Base-by-base conservation (phyloP, 1,140 invertebrate genomes). In the Pteromalus puparum region DNA sequence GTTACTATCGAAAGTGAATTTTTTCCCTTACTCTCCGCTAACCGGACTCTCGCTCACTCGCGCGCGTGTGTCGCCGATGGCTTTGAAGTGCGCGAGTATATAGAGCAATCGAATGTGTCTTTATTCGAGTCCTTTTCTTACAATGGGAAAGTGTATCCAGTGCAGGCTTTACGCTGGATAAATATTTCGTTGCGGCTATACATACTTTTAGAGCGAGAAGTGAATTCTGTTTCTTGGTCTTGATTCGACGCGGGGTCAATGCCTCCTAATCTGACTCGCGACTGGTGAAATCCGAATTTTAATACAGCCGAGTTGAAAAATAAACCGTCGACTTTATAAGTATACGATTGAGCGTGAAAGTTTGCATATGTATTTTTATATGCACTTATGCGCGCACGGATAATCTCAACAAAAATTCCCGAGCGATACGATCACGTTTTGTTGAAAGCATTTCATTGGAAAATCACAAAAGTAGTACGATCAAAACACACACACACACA, bases 1-100 rank as follows among this genome's bases (percentile, higher is more conserved):
- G 67, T 70, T 72, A 72, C 77, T 24, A 68, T 85, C 79, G 89
- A 90, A 90, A 90, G 89, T 90, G 85, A 86, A 87, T 86, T 87
- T 86, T 82, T 79, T 74, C 30, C 30, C n/a, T 68, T 85, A 84
- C 72, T 87, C 78, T 77, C 38, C 68, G 15, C 75, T 72, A 78
- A 81, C 78, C 42, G 84, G 80, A 77, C 83, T 72, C 87, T 86
- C 81, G 86, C 87, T 79, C 67, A n/a, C n/a, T n/a, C n/a, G n/a
- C n/a, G 42, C 79, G 42, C 61, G 76, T 13, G 21, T 21, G 38
- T 34, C 30, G 72, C 30, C 28, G 53, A 61, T 61, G 53, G 53
- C 53, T 61, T 21, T n/a, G 18, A 61, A 61, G 46, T 48, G 12
- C 24, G n/a, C 68, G 68, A 21, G 74, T 77, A 61, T 77, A 61